Evolutionary conservation across 2,797 vertebrate genomes (phyloP).

Genomic region (Pipistrellus kuhlii): DNA sequence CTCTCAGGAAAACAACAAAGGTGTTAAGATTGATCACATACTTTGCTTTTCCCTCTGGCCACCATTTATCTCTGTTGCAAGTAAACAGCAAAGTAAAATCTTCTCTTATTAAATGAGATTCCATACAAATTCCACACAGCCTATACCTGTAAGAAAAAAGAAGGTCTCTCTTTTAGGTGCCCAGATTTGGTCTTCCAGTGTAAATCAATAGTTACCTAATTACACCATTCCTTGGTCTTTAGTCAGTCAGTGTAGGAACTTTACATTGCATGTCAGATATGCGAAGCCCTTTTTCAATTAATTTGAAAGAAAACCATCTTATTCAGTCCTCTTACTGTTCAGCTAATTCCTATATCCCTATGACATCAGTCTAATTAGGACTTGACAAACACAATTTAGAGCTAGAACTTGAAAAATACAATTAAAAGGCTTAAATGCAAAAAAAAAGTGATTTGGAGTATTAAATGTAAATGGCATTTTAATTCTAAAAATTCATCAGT

Average conservation of each 20-base stretch:
- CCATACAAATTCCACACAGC: constrained; percentile 78
- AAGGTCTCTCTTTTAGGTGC: constrained; percentile 52
- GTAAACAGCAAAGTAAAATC: constrained; percentile 84
- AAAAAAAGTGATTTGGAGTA: constrained; percentile 82
- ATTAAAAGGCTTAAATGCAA: constrained; percentile 84
- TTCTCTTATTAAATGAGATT: constrained; percentile 82
- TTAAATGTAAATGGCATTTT: constrained; percentile 87
- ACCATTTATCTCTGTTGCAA: constrained; percentile 85
- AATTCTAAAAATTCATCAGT: constrained; percentile 88
- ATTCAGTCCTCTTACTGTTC: constrained; percentile 15
- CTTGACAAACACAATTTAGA: constrained; percentile 82
- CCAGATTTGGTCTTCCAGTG: constrained; percentile 75
- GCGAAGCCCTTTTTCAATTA: neutral
- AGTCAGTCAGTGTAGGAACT: neutral
- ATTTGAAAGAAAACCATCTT: neutral
- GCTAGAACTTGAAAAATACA: constrained; percentile 82
- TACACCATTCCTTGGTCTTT: constrained; percentile 50
- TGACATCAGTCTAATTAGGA: constrained; percentile 80
- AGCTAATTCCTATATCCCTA: constrained; percentile 38
- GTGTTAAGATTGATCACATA: constrained; percentile 84
- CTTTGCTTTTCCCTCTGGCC: constrained; percentile 80
- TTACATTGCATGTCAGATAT: neutral
- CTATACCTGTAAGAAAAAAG: constrained; percentile 73
- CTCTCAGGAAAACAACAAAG: constrained; percentile 65
- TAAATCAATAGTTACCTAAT: constrained; percentile 74